Conservation (phyloP, 2,113 vertebrate genomes). For the Merops nubicus region DNA sequence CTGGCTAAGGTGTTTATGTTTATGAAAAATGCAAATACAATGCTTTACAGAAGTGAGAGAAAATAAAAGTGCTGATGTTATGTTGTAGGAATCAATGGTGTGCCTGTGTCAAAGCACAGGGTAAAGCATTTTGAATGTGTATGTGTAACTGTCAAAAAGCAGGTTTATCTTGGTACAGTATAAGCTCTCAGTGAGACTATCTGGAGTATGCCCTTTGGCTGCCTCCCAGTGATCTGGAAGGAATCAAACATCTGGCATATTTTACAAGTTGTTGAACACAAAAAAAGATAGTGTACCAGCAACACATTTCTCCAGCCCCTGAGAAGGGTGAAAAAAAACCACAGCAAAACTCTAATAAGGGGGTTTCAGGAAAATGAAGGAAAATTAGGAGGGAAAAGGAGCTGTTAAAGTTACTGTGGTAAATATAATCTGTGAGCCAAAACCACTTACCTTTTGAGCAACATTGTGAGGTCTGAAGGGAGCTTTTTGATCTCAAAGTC, state of each 20-base stretch:
- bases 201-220: background rate
- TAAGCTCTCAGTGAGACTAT: background rate
- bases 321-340: background rate
- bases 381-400: background rate
- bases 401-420: background rate
- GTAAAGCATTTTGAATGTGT: background rate
- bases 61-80: background rate
- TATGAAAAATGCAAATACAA: background rate
- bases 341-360: background rate
- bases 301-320: background rate
- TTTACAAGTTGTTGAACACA: background rate
- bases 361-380: background rate
- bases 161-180: background rate
- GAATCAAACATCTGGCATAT: background rate
- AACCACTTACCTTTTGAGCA: background rate
- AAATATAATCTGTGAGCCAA: background rate
- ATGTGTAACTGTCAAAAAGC: background rate
- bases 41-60: background rate
- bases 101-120: background rate
- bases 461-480: background rate
- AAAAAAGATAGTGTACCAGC: accelerated
- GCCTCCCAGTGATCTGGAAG: background rate
- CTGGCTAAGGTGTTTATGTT: background rate
- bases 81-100: background rate
- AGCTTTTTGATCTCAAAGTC: background rate